A percentile compares a stretch with the other conserved stretches of the same genome.
Conservation (phyloP, 2,888 invertebrate genomes). For the Acrocyrtus sp. region DNA sequence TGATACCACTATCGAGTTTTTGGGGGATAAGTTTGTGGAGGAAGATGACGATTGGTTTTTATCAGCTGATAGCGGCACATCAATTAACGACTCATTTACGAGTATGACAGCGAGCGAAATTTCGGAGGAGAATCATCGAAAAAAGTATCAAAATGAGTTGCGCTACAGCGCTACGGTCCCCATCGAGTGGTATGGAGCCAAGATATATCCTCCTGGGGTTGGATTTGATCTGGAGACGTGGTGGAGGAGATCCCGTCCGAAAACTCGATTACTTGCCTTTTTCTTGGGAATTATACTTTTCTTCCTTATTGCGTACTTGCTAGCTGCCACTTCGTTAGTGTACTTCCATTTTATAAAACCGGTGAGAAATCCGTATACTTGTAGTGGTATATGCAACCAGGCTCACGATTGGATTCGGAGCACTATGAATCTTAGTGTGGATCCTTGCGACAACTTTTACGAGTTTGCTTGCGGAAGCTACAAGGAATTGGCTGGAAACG, state of each 20-base stretch:
- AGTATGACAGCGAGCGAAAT: no score
- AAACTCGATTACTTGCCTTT: background rate
- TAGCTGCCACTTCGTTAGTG: background rate
- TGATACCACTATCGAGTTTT: no score
- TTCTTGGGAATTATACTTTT: background rate
- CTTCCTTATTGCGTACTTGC: background rate
- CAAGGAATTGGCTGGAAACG: background rate
- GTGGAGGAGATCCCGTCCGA: constrained; percentile 6
- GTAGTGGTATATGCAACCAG: constrained; percentile 13
- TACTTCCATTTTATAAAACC: background rate
- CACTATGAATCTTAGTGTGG: constrained; percentile 26
- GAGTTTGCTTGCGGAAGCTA: constrained; percentile 45
- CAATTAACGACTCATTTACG: no score
- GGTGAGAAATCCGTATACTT: constrained; percentile 12
- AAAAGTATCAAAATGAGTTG: no score
- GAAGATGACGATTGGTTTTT: no score
- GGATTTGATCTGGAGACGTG: constrained; percentile 30
- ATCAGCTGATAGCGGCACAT: no score
- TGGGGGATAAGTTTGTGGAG: background rate
- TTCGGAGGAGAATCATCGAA: no score
- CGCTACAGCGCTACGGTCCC: no score
- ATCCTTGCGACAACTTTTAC: constrained; percentile 56
- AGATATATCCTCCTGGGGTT: background rate
- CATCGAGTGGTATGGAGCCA: no score
- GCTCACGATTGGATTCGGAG: constrained; percentile 18